Conservation (phyloP, 2,113 vertebrate genomes). For the Dipodomys stephensi region DNA sequence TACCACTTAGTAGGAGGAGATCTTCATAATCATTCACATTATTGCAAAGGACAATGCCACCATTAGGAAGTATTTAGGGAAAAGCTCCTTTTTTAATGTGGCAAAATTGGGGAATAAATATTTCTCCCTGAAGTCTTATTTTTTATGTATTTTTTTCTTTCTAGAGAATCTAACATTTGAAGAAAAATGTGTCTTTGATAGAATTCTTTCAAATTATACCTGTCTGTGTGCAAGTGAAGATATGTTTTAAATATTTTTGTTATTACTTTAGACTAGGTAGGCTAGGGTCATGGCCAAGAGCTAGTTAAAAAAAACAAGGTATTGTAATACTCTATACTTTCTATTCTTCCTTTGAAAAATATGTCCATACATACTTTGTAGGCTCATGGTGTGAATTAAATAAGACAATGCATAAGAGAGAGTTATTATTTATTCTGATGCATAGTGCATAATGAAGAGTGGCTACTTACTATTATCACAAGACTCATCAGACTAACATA, state of each 20-base stretch:
- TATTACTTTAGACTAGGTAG: not conserved
- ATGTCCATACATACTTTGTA: not conserved
- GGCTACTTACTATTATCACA: no score
- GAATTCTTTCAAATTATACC: not conserved
- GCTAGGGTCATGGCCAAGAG: not conserved
- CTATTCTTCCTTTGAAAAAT: not conserved
- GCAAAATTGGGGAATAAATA: not conserved
- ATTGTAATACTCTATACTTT: not conserved
- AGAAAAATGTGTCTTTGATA: not conserved
- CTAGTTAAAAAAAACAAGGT: not conserved
- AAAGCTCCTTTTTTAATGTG: not conserved
- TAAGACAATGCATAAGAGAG: not conserved
- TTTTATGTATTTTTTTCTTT: not conserved
- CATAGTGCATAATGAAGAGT: not conserved
- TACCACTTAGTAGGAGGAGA: constrained; percentile 20
- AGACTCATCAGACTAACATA: not conserved
- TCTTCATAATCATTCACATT: not conserved
- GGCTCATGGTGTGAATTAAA: not conserved
- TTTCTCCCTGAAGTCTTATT: not conserved
- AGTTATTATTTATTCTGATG: not conserved
- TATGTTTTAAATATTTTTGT: not conserved
- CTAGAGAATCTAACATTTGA: not conserved
- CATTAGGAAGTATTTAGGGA: not conserved
- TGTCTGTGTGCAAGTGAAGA: not conserved
- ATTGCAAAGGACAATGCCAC: not conserved